Evolutionary conservation across 1,140 invertebrate species (phyloP).

Genomic region (Hyposmocoma kahamanoa): DNA sequence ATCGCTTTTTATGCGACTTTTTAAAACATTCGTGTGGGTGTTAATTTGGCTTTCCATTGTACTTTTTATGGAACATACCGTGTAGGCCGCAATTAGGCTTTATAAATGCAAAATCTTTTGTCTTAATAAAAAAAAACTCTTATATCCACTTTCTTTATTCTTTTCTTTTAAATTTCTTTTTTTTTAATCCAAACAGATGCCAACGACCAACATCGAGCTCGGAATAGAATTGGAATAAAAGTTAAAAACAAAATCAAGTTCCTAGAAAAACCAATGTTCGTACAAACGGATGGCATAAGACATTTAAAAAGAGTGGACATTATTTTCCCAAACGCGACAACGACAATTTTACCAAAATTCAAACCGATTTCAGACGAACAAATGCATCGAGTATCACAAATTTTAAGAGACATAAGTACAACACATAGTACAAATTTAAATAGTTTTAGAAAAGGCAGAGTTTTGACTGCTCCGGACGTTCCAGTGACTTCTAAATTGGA

Average conservation of each 20-base stretch:
- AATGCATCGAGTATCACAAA: constrained; percentile 48
- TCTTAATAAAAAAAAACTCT: too few species aligned
- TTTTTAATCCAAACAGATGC: constrained; percentile 57
- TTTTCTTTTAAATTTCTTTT: constrained; percentile 13
- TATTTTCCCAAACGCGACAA: constrained; percentile 38
- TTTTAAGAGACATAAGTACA: constrained; percentile 43
- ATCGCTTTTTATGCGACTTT: too few species aligned
- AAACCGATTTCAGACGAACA: constrained; percentile 63
- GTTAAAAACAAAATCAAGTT: constrained; percentile 27
- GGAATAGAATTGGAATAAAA: constrained; percentile 23
- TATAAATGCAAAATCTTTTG: too few species aligned
- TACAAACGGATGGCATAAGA: constrained; percentile 42
- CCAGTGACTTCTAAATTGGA: constrained; percentile 24
- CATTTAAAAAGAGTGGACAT: constrained; percentile 39
- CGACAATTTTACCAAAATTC: constrained; percentile 47
- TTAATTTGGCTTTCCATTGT: too few species aligned
- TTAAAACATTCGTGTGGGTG: too few species aligned
- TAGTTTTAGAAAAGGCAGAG: constrained; percentile 36
- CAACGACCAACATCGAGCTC: constrained; percentile 64
- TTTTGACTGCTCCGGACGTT: constrained; percentile 24
- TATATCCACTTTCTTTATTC: not conserved
- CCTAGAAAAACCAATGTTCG: constrained; percentile 56
- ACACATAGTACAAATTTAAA: constrained; percentile 23
- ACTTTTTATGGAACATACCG: too few species aligned
- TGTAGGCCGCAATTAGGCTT: too few species aligned